These are phyloP conservation scores for Enoplosus armatus DNA, from an alignment of 2,797 vertebrate species.

Conservation along the genomic window DNA sequence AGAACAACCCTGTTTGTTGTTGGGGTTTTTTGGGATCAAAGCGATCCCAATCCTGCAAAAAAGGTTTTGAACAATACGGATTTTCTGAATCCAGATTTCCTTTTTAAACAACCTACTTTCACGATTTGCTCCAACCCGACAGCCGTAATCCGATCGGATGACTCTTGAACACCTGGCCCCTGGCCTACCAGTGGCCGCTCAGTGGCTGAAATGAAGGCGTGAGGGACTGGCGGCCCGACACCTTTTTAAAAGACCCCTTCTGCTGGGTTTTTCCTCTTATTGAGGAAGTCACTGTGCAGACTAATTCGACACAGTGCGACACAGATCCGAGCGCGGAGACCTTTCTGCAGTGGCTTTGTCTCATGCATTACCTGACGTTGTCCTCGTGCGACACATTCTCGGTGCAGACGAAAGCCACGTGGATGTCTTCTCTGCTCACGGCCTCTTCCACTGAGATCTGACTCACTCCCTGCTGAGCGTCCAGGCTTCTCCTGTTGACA, in stretches of 20 bases:
- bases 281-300: background rate
- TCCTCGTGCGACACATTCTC: conserved; percentile 91
- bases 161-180: no score
- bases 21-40: no score
- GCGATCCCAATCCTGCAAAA: no score
- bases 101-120: no score
- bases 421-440: conserved; percentile 85
- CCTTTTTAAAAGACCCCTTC: no score
- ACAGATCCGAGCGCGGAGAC: background rate
- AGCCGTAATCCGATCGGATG: no score
- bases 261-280: background rate
- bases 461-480: conserved; percentile 81
- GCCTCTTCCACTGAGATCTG: conserved; percentile 91
- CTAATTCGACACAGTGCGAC: background rate
- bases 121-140: no score
- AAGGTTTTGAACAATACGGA: no score
- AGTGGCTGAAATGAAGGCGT: background rate
- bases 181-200: background rate
- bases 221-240: no score
- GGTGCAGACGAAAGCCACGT: conserved; percentile 91
- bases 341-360: no score
- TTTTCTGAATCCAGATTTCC: no score
- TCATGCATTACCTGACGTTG: conserved; percentile 85
- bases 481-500: conserved; percentile 86
- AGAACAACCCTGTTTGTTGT: no score